Percentiles rank a stretch among this genome's conserved stretches.
phyloP scores from a whole-genome alignment of 2,888 invertebrate species.

The Stenolophus ochropezus region DNA sequence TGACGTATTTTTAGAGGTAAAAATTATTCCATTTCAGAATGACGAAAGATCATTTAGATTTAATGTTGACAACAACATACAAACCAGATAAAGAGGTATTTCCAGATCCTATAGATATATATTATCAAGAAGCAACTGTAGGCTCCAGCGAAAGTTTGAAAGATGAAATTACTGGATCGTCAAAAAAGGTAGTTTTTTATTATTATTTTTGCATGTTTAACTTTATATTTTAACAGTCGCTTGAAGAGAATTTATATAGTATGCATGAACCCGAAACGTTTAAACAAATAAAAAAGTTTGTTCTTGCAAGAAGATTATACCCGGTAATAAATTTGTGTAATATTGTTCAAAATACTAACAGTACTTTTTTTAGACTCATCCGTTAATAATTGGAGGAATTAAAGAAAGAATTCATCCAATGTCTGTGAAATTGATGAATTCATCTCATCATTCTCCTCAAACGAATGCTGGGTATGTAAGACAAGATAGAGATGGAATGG shows the following conservation, averaged over 20 bases:
- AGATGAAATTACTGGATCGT: neutral
- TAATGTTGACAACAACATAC: conserved; percentile 80
- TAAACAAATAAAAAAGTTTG: conserved; percentile 8
- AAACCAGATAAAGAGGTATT: conserved; percentile 80
- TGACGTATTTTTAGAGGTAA: neutral
- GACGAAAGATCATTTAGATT: conserved; percentile 83
- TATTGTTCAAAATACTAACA: neutral
- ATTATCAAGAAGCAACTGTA: conserved; percentile 81
- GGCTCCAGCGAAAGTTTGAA: neutral
- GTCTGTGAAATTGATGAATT: conserved; percentile 86
- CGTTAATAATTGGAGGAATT: conserved; percentile 79
- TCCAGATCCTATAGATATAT: conserved; percentile 78
- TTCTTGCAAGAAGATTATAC: neutral
- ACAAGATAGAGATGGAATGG: conserved; percentile 84
- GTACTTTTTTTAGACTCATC: conserved; percentile 73
- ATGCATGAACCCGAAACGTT: neutral
- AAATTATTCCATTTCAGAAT: conserved; percentile 69
- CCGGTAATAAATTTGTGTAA: neutral
- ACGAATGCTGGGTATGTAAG: conserved; percentile 89
- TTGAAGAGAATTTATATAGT: neutral
- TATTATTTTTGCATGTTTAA: neutral
- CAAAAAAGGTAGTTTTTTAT: neutral
- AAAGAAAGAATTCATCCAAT: conserved; percentile 80
- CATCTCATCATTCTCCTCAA: conserved; percentile 86
- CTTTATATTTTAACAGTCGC: neutral